Percentiles rank a stretch among this genome's conserved stretches.
phyloP scores from a whole-genome alignment of 1,140 invertebrate genomes.

The Parapsyche elsis region DNA sequence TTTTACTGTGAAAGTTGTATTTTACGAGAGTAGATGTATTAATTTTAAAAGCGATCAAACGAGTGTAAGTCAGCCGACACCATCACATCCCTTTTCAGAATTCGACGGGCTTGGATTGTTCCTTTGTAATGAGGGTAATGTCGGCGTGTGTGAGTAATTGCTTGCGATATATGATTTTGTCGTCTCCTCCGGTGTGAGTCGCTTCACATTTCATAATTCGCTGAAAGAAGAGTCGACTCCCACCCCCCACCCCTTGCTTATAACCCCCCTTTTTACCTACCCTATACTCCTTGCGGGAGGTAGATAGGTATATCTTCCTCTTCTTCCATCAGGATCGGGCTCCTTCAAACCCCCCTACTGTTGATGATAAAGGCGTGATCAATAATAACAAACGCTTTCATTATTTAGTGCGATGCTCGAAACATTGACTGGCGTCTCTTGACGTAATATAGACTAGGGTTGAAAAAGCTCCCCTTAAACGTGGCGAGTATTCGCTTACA shows the following conservation, averaged over 20 bases:
- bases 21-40: not conserved
- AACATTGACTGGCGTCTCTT: constrained; percentile 31
- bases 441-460: not conserved
- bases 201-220: constrained; percentile 48
- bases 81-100: constrained; percentile 5
- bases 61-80: not conserved
- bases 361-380: constrained; percentile 43
- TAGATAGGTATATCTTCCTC: not conserved
- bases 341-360: not conserved
- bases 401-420: constrained; percentile 33
- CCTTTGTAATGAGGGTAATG: constrained; percentile 35
- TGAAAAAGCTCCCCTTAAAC: not conserved
- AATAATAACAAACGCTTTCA: constrained; percentile 40
- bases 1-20: too few relatives aligned
- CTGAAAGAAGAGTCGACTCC: constrained; percentile 31
- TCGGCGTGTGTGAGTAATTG: constrained; percentile 33
- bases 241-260: not conserved
- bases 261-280: not conserved
- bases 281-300: not conserved
- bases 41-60: constrained; percentile 26
- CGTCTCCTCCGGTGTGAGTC: constrained; percentile 37
- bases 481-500: too few relatives aligned
- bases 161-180: constrained; percentile 32
- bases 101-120: constrained; percentile 32
- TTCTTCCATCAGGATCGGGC: not conserved